phyloP scores from a whole-genome alignment of 2,113 vertebrate genomes.

The Chloroceryle aenea region DNA sequence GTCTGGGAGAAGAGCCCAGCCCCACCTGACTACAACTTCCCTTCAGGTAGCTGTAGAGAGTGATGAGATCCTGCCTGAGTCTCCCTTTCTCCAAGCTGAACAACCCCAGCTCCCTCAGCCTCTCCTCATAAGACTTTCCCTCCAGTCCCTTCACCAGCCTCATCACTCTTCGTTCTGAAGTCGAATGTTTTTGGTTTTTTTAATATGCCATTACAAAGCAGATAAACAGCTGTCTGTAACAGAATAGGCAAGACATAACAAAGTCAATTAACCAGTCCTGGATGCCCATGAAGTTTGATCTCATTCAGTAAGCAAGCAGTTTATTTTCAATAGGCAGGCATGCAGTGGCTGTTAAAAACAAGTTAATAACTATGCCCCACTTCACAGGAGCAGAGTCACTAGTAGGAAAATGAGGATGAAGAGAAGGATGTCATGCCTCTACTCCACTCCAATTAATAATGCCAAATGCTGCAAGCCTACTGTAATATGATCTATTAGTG shows the following conservation, averaged over 20 bases:
- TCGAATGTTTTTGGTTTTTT: not conserved
- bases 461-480: not conserved
- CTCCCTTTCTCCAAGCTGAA: no score
- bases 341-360: not conserved
- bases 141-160: no score
- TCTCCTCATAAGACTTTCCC: no score
- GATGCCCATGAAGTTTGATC: not conserved
- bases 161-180: not conserved
- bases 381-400: not conserved
- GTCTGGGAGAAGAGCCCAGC: no score
- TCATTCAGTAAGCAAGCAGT: not conserved
- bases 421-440: conserved; percentile 11
- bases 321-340: not conserved
- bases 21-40: no score
- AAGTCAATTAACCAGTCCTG: not conserved
- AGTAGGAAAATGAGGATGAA: conserved; percentile 9
- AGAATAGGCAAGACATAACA: not conserved
- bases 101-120: no score
- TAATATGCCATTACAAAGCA: not conserved
- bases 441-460: not conserved
- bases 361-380: not conserved
- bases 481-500: conserved; percentile 22
- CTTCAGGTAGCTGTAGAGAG: no score
- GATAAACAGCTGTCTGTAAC: not conserved
- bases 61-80: no score